phyloP scores from a whole-genome alignment of 2,888 invertebrate species.

The Zygothrica quintamaculata region DNA sequence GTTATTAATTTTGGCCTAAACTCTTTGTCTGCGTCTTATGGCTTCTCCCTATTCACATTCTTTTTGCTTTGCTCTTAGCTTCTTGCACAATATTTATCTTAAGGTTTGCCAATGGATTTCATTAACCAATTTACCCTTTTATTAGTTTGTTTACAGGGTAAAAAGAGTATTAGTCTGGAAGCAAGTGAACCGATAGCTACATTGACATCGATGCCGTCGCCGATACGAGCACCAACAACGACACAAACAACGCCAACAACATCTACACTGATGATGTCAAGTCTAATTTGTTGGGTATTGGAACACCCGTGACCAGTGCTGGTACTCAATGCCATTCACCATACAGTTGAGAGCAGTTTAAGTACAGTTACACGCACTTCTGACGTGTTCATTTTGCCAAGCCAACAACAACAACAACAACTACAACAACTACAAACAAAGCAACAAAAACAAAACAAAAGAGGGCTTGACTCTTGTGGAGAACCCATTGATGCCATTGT shows the following conservation, averaged over 20 bases:
- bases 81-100: too few species aligned
- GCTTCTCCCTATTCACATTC: too few species aligned
- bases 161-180: conserved; percentile 20
- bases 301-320: conserved; percentile 41
- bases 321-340: conserved; percentile 43
- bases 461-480: neutral
- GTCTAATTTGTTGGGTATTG: conserved; percentile 50
- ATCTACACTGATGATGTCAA: conserved; percentile 60
- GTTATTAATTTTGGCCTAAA: neutral
- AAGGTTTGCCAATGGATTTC: too few species aligned
- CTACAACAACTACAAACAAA: too few species aligned
- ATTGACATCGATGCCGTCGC: conserved; percentile 1
- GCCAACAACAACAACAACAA: too few species aligned
- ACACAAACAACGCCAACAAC: too few species aligned
- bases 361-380: conserved; percentile 57
- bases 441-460: neutral
- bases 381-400: conserved; percentile 50
- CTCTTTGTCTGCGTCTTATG: neutral
- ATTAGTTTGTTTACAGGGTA: conserved; percentile 15
- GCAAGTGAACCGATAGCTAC: conserved; percentile 34
- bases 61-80: neutral
- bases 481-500: conserved; percentile 68
- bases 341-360: conserved; percentile 26
- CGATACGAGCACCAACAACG: too few species aligned
- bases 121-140: neutral